Evolutionary conservation across 2,888 invertebrate genomes (phyloP).

Genomic region (Idaea dimidiata): DNA sequence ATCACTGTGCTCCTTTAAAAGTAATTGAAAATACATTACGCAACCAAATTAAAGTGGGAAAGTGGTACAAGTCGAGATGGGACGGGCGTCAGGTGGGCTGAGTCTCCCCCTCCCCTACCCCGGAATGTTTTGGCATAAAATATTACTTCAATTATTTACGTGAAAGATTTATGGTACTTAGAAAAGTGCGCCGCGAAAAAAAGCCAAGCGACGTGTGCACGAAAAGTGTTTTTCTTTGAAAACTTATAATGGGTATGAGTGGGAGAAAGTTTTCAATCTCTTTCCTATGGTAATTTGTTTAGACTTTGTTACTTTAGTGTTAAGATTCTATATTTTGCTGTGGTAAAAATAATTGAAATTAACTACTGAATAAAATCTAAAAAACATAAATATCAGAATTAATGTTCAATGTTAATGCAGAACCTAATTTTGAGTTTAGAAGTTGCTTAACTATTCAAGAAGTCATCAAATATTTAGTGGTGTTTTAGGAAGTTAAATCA

Average conservation of each 20-base stretch:
- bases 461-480: too few species aligned
- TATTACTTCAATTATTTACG: conserved; percentile 83
- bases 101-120: conserved; percentile 71
- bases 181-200: conserved; percentile 79
- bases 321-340: conserved; percentile 31
- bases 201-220: conserved; percentile 78
- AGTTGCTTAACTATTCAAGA: too few species aligned
- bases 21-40: conserved; percentile 82
- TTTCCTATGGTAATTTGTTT: conserved; percentile 81
- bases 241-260: conserved; percentile 80
- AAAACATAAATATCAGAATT: too few species aligned
- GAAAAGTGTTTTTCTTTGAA: conserved; percentile 79
- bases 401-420: too few species aligned
- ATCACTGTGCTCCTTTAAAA: conserved; percentile 73
- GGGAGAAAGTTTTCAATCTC: conserved; percentile 75
- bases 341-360: conserved; percentile 4
- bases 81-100: conserved; percentile 72
- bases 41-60: conserved; percentile 80
- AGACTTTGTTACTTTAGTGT: conserved; percentile 68
- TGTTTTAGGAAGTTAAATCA: too few species aligned
- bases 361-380: background rate
- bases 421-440: too few species aligned
- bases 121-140: conserved; percentile 82
- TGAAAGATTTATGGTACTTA: conserved; percentile 80
- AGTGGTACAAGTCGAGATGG: conserved; percentile 75